phyloP scores from a whole-genome alignment of 1,140 invertebrate species.

The Nephila pilipes region DNA sequence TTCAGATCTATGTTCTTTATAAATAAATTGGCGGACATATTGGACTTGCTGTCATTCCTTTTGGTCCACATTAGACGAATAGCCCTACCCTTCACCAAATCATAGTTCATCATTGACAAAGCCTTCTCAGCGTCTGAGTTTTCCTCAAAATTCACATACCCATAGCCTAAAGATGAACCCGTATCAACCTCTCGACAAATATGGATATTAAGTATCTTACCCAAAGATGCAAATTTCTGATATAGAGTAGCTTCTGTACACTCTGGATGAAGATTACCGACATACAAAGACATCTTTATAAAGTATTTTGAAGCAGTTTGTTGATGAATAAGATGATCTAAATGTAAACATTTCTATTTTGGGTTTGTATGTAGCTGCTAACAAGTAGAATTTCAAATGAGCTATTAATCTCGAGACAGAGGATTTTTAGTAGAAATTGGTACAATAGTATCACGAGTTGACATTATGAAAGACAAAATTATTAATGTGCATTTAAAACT shows the following conservation, averaged over 20 bases:
- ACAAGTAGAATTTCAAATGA: constrained; percentile 18
- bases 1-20: constrained; percentile 99
- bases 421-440: neutral
- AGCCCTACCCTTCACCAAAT: constrained; percentile 96
- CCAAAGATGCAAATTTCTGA: constrained; percentile 98
- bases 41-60: constrained; percentile 98
- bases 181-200: constrained; percentile 98
- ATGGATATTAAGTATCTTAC: constrained; percentile 97
- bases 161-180: constrained; percentile 97
- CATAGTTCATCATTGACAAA: constrained; percentile 99
- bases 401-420: neutral
- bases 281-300: constrained; percentile 94
- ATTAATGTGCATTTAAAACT: no score
- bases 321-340: neutral
- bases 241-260: constrained; percentile 99
- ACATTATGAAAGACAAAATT: no score
- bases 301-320: neutral
- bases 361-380: neutral
- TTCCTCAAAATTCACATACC: constrained; percentile 99
- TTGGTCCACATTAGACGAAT: constrained; percentile 99
- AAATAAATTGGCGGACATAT: constrained; percentile 93
- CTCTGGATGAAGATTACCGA: constrained; percentile 98
- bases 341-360: constrained; percentile 23
- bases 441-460: neutral
- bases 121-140: constrained; percentile 98